Conservation (phyloP, 2,113 vertebrate genomes). For the Harpagus bidentatus region DNA sequence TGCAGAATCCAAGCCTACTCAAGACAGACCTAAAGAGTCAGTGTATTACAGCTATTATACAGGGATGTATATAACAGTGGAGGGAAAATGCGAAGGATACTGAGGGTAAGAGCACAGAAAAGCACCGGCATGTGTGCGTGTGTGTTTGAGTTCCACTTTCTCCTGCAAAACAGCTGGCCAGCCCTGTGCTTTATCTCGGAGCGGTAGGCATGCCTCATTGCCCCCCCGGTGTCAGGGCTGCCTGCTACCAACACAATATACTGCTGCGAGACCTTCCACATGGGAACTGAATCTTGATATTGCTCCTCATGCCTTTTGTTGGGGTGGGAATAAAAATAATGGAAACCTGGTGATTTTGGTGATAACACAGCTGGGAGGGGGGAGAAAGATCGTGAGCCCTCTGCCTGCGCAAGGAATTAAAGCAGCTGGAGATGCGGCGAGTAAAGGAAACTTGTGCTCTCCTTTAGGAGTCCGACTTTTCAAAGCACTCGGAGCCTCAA, state of each 20-base stretch:
- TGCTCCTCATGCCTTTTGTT: not conserved
- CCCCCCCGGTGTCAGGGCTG: not conserved
- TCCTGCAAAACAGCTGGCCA: not conserved
- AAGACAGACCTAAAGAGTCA: not conserved
- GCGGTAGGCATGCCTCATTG: not conserved
- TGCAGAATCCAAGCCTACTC: not conserved
- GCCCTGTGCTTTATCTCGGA: not conserved
- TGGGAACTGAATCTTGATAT: not conserved
- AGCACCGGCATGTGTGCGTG: fast-evolving
- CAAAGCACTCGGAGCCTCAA: not conserved
- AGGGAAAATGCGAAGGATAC: not conserved
- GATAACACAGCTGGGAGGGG: not conserved
- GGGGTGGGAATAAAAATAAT: not conserved
- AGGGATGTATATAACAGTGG: too few species aligned
- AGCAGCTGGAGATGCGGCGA: not conserved
- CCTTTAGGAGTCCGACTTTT: not conserved
- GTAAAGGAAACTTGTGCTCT: not conserved
- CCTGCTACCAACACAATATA: fast-evolving
- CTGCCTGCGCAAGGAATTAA: not conserved
- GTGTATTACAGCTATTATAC: not conserved
- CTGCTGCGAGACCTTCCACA: not conserved
- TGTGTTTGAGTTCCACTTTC: not conserved
- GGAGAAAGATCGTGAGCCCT: not conserved
- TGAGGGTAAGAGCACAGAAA: not conserved
- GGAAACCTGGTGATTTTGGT: not conserved